A percentile compares a stretch with the other conserved stretches of the same genome.
phyloP scores from a whole-genome alignment of 1,140 invertebrate genomes.

The Geopemphigus sp. region DNA sequence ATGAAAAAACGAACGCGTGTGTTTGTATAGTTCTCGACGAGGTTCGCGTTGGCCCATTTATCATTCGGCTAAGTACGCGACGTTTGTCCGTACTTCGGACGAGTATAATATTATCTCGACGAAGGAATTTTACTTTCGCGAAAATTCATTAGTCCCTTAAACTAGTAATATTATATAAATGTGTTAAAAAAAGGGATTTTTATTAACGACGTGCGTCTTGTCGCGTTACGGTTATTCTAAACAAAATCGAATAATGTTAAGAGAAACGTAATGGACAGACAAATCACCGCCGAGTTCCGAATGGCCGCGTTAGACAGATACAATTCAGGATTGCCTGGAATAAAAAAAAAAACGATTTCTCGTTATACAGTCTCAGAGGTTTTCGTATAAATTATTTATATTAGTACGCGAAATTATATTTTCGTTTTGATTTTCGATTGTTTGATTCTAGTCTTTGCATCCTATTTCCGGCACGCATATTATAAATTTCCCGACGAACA shows the following conservation, averaged over 20 bases:
- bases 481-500: neutral
- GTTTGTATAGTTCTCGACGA: no score
- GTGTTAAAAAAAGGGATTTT: neutral
- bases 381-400: no score
- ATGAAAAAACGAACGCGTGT: no score
- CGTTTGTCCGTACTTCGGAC: no score
- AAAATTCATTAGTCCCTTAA: no score
- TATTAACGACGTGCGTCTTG: neutral
- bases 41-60: no score
- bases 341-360: neutral
- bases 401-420: neutral
- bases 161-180: constrained; percentile 1
- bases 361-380: no score
- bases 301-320: neutral
- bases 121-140: no score
- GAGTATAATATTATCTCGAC: no score
- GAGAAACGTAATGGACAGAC: neutral
- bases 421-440: no score
- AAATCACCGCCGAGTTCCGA: neutral
- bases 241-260: neutral
- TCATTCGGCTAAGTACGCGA: no score
- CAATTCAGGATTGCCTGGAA: constrained; percentile 10
- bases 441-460: no score
- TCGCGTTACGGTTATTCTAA: neutral
- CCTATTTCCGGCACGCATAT: neutral